These are phyloP conservation scores for Drosophila dunni DNA, from an alignment of 1,140 invertebrate species.

Conservation along the genomic window DNA sequence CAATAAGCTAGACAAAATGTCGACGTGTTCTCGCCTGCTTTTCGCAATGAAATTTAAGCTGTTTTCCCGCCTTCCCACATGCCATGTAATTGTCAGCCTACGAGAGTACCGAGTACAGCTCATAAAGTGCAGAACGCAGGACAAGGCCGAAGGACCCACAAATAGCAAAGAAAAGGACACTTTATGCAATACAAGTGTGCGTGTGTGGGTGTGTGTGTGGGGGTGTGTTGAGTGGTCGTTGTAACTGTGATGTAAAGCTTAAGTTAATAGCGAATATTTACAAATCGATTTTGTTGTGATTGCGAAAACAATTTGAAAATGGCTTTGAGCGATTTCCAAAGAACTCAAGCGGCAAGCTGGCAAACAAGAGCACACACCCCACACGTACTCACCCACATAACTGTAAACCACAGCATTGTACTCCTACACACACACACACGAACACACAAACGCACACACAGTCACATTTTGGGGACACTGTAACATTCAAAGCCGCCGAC, in stretches of 20 bases:
- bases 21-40: conserved; percentile 32
- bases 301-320: conserved; percentile 79
- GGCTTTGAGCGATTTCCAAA: conserved; percentile 73
- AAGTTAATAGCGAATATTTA: conserved; percentile 60
- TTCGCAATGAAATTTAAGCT: conserved; percentile 62
- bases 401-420: conserved; percentile 17
- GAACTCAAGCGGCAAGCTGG: conserved; percentile 64
- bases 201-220: conserved; percentile 6
- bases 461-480: conserved; percentile 28
- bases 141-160: conserved; percentile 28
- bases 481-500: conserved; percentile 13
- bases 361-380: conserved; percentile 51
- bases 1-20: conserved; percentile 36
- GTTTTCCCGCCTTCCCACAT: neutral
- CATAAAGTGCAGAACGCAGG: conserved; percentile 35
- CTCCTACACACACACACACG: neutral
- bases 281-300: conserved; percentile 77
- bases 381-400: conserved; percentile 7
- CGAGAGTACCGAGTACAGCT: conserved; percentile 20
- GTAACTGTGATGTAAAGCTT: conserved; percentile 36
- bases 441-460: conserved; percentile 1
- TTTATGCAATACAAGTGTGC: conserved; percentile 18
- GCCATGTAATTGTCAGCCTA: conserved; percentile 46
- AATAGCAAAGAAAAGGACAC: conserved; percentile 38
- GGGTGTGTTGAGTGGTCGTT: conserved; percentile 28